Evolutionary conservation across 2,888 invertebrate genomes (phyloP).

Genomic region (Mamestra brassicae): DNA sequence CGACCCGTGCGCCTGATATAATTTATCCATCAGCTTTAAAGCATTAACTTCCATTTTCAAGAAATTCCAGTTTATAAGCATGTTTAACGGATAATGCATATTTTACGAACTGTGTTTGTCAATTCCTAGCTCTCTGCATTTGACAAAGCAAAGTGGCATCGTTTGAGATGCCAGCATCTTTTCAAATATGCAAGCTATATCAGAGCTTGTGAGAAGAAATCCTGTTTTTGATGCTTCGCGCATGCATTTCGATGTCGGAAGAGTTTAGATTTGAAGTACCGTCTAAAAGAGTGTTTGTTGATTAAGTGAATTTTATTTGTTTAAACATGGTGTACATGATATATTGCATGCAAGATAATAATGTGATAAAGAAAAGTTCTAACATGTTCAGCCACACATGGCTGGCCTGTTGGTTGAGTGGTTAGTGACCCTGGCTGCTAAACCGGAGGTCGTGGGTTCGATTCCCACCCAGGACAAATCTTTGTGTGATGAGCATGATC

Average conservation of each 20-base stretch:
- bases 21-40: not conserved
- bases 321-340: too few relatives aligned
- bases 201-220: constrained; percentile 8
- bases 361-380: too few relatives aligned
- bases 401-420: too few relatives aligned
- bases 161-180: constrained; percentile 17
- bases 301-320: too few relatives aligned
- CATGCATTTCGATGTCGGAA: constrained; percentile 2
- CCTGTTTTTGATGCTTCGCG: constrained; percentile 8
- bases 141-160: constrained; percentile 39
- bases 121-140: constrained; percentile 21
- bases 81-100: not conserved
- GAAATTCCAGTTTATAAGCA: not conserved
- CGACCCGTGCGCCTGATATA: too few relatives aligned
- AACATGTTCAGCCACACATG: too few relatives aligned
- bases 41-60: not conserved
- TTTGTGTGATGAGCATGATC: too few relatives aligned
- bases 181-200: constrained; percentile 44
- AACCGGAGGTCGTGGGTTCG: too few relatives aligned
- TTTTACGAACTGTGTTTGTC: constrained; percentile 25
- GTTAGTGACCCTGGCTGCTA: too few relatives aligned
- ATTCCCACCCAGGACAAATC: too few relatives aligned
- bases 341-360: too few relatives aligned
- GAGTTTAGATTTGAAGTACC: not conserved
- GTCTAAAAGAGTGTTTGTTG: not conserved